phyloP scores from a whole-genome alignment of 2,797 vertebrate species.

The Denticeps clupeoides region DNA sequence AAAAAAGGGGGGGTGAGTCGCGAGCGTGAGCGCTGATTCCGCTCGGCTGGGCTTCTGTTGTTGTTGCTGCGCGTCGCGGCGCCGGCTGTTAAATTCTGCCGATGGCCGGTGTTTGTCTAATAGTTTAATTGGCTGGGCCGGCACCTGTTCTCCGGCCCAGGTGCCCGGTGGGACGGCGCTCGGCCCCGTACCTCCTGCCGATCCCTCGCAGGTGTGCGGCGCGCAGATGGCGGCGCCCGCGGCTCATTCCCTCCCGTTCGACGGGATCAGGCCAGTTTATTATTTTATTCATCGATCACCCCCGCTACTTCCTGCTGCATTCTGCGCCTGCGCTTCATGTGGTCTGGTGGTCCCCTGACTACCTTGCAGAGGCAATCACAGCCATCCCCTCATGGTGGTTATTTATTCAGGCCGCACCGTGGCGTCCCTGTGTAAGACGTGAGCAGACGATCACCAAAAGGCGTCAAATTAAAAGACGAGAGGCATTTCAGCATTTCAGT shows the following conservation, averaged over 20 bases:
- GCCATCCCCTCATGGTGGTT: conserved; percentile 8
- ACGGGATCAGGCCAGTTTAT: conserved; percentile 20
- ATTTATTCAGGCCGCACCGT: too few relatives aligned
- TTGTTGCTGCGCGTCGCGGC: conserved; percentile 41
- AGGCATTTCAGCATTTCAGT: too few relatives aligned
- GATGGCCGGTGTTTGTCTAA: conserved; percentile 60
- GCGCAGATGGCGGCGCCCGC: conserved; percentile 56
- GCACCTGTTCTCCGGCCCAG: conserved; percentile 61
- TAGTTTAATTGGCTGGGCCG: conserved; percentile 62
- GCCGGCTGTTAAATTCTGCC: conserved; percentile 52
- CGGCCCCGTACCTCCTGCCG: conserved; percentile 47
- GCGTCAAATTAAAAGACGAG: too few relatives aligned
- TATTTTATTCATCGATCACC: too few relatives aligned
- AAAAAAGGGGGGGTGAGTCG: background rate
- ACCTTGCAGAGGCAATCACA: too few relatives aligned
- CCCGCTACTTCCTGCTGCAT: too few relatives aligned
- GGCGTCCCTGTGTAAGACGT: too few relatives aligned
- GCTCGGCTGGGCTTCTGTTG: conserved; percentile 36
- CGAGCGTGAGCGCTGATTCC: too few relatives aligned
- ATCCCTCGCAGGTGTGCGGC: conserved; percentile 62
- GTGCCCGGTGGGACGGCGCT: conserved; percentile 49
- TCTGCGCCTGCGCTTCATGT: too few relatives aligned
- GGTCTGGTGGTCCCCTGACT: too few relatives aligned
- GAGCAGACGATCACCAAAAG: too few relatives aligned
- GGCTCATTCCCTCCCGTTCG: conserved; percentile 6